These are phyloP conservation scores for Hydrozoanthus tunicans DNA, from an alignment of 64 coral and sea anemone species.

Conservation along the genomic window DNA sequence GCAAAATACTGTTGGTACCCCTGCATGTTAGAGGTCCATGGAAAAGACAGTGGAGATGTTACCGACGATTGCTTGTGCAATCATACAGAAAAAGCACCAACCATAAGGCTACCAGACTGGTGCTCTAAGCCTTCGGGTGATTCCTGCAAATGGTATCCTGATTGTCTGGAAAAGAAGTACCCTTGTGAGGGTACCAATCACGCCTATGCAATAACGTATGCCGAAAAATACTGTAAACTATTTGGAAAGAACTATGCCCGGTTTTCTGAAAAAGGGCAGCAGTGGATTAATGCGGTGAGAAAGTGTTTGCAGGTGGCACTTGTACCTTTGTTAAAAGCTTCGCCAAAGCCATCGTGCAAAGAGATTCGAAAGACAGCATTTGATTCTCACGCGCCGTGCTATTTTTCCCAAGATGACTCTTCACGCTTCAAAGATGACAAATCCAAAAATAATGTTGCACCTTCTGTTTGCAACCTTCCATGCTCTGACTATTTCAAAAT, in stretches of 20 bases:
- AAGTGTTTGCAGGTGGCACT: slow-evolving; percentile 76
- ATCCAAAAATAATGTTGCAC: not conserved
- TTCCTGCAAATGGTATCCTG: slow-evolving; percentile 72
- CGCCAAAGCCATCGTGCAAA: slow-evolving; percentile 29
- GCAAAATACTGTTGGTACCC: slow-evolving; percentile 60
- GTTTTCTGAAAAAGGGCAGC: slow-evolving; percentile 11
- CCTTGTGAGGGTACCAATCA: slow-evolving; percentile 50
- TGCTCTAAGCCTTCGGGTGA: slow-evolving; percentile 61
- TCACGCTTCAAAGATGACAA: slow-evolving; percentile 43
- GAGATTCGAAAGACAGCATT: slow-evolving; percentile 58
- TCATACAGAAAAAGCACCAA: not conserved
- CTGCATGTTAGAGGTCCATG: slow-evolving; percentile 59
- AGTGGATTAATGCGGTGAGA: slow-evolving; percentile 70
- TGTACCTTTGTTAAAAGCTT: slow-evolving; percentile 58
- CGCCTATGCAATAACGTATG: slow-evolving; percentile 53
- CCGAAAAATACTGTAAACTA: slow-evolving; percentile 67
- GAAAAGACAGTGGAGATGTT: slow-evolving; percentile 11
- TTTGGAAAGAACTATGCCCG: slow-evolving; percentile 20
- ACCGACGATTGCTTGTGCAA: slow-evolving; percentile 49
- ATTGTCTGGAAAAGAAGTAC: slow-evolving; percentile 66
- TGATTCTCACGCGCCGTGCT: slow-evolving; percentile 67
- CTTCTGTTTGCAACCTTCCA: slow-evolving; percentile 70
- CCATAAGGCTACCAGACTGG: not conserved
- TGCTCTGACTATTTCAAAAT: slow-evolving; percentile 24
- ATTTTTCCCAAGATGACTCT: no score